A percentile compares a stretch with the other conserved stretches of the same genome.
These are phyloP conservation scores for Choloepus hoffmanni DNA, from an alignment of 2,113 vertebrate genomes.

Conservation along the genomic window DNA sequence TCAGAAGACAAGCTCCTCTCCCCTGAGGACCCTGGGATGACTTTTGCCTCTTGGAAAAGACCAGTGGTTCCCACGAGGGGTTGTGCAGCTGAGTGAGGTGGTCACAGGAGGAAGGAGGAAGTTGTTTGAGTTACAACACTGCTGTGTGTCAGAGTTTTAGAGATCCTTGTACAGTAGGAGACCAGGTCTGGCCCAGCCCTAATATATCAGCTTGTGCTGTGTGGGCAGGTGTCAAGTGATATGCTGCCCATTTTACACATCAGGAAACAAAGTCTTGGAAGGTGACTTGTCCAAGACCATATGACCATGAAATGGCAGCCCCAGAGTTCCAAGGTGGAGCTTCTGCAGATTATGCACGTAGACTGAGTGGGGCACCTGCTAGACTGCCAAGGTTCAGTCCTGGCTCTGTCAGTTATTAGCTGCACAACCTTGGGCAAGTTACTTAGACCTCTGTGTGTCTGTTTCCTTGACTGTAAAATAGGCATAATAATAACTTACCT, in stretches of 20 bases:
- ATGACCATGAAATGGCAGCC: neutral
- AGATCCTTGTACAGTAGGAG: neutral
- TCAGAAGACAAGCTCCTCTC: neutral
- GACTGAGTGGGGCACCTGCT: neutral
- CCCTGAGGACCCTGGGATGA: neutral
- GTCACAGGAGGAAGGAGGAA: neutral
- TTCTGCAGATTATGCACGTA: neutral
- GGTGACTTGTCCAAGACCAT: constrained; percentile 32
- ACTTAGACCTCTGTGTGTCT: neutral
- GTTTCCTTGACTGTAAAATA: neutral
- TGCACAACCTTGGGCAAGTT: neutral
- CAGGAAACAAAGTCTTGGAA: constrained; percentile 63
- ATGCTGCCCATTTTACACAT: rapidly evolving
- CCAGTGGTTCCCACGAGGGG: neutral
- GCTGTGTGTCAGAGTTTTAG: neutral
- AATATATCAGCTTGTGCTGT: neutral
- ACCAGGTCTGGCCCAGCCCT: neutral
- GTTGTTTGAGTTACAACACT: neutral
- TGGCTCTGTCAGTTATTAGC: neutral
- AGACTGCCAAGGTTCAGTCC: neutral
- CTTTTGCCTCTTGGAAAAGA: constrained; percentile 17
- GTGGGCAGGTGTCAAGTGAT: neutral
- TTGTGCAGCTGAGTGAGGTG: neutral
- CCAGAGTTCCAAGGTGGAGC: neutral
- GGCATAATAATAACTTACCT: neutral